phyloP scores from a whole-genome alignment of 2,888 invertebrate species.

The Lasioglossum marginatum region DNA sequence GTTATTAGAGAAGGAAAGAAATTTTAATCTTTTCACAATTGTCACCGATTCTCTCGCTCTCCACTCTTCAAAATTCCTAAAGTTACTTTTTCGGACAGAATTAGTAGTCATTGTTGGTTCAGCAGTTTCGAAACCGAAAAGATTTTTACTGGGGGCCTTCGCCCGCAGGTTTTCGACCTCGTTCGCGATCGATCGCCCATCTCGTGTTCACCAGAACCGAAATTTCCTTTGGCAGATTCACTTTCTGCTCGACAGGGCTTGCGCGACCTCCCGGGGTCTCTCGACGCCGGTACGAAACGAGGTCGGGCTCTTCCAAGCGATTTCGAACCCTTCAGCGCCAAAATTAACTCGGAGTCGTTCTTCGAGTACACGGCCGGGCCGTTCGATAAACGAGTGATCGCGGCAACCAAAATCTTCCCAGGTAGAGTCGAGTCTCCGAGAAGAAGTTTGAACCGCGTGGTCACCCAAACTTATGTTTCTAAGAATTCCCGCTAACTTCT shows the following conservation, averaged over 20 bases:
- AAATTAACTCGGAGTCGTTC: not conserved
- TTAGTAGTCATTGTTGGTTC: not conserved
- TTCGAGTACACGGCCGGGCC: not conserved
- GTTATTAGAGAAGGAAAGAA: not conserved
- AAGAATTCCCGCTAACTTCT: conserved; percentile 33
- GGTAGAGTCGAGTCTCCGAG: not conserved
- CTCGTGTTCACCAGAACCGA: not conserved
- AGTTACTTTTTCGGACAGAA: not conserved
- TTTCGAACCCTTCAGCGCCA: not conserved
- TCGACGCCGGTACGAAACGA: not conserved
- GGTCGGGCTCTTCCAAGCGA: conserved; percentile 13
- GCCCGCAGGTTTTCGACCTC: not conserved
- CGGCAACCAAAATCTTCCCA: not conserved
- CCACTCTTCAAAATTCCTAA: not conserved
- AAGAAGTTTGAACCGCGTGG: not conserved
- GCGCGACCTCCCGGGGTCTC: conserved; percentile 7
- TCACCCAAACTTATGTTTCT: conserved; percentile 35
- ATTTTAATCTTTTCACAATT: too few relatives aligned
- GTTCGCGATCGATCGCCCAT: not conserved
- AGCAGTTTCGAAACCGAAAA: not conserved
- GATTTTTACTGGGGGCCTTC: not conserved
- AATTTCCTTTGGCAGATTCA: conserved; percentile 16
- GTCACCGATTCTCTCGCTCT: too few relatives aligned
- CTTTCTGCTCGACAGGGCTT: conserved; percentile 26
- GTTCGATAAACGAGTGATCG: not conserved